Percentiles rank a stretch among this genome's conserved stretches.
These are phyloP conservation scores for Leucania comma DNA, from an alignment of 2,888 invertebrate genomes.

Conservation along the genomic window DNA sequence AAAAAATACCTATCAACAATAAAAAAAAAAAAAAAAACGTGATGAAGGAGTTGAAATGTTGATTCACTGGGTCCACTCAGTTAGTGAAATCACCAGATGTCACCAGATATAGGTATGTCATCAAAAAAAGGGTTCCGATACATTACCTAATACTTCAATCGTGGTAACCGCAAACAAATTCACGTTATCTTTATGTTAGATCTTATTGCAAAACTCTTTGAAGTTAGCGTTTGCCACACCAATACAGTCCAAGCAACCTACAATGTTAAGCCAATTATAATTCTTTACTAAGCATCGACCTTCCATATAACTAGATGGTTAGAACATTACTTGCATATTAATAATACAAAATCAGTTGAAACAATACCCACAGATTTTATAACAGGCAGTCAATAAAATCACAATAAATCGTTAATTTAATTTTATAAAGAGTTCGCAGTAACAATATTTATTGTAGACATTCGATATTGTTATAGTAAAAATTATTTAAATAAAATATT, in stretches of 20 bases:
- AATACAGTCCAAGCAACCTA: not conserved
- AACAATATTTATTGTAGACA: not conserved
- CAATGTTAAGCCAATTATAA: not conserved
- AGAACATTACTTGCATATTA: slow-evolving; percentile 9
- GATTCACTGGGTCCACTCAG: too few relatives aligned
- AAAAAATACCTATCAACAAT: too few relatives aligned
- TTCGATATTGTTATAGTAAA: slow-evolving; percentile 7
- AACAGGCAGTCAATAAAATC: slow-evolving; percentile 7
- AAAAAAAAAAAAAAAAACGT: too few relatives aligned
- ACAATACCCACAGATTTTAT: slow-evolving; percentile 21
- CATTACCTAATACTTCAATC: too few relatives aligned
- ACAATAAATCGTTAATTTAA: slow-evolving; percentile 29
- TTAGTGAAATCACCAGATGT: too few relatives aligned
- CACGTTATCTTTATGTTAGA: not conserved
- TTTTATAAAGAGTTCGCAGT: slow-evolving; percentile 15
- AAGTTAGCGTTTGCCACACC: not conserved
- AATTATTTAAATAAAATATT: slow-evolving; percentile 3
- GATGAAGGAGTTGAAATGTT: too few relatives aligned
- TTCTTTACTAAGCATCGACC: not conserved
- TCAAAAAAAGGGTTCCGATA: too few relatives aligned
- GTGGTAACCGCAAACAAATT: not conserved
- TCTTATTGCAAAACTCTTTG: not conserved
- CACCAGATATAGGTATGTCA: too few relatives aligned
- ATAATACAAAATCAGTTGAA: slow-evolving; percentile 8
- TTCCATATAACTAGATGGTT: not conserved